A percentile compares a stretch with the other conserved stretches of the same genome.
Evolutionary conservation across 2,888 invertebrate species (phyloP).

Genomic region (Itoplectis maculator): DNA sequence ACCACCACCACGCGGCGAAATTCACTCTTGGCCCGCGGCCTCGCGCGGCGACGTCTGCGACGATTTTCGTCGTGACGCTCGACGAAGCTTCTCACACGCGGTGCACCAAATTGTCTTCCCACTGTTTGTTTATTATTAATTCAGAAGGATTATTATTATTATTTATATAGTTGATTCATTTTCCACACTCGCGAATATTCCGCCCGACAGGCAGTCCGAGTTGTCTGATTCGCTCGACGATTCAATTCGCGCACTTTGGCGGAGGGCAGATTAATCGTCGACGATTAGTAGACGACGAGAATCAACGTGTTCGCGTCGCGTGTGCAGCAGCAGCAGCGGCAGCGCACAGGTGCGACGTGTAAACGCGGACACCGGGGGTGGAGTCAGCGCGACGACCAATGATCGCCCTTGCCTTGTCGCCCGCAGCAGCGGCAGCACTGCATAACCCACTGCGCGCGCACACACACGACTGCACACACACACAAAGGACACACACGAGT

Average conservation of each 20-base stretch:
- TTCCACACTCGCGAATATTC: neutral
- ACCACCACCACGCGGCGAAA: neutral
- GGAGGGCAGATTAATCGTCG: too few species aligned
- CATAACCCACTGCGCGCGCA: neutral
- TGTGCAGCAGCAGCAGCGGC: too few species aligned
- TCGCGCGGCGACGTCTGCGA: slow-evolving; percentile 11
- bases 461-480: slow-evolving; percentile 25
- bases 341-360: slow-evolving; percentile 52
- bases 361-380: slow-evolving; percentile 43
- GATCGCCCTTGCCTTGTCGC: slow-evolving; percentile 47
- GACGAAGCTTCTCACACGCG: neutral
- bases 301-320: neutral
- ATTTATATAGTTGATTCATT: neutral
- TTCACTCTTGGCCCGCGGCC: neutral
- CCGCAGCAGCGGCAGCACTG: slow-evolving; percentile 25
- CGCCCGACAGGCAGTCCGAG: too few species aligned
- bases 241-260: too few species aligned
- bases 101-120: neutral
- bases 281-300: too few species aligned
- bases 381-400: slow-evolving; percentile 61
- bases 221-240: too few species aligned
- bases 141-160: neutral
- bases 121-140: neutral
- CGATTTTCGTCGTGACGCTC: slow-evolving; percentile 19
- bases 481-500: slow-evolving; percentile 51